A percentile compares a stretch with the other conserved stretches of the same genome.
Conservation (phyloP, 2,888 invertebrate species). For the Pandemis corylana region DNA sequence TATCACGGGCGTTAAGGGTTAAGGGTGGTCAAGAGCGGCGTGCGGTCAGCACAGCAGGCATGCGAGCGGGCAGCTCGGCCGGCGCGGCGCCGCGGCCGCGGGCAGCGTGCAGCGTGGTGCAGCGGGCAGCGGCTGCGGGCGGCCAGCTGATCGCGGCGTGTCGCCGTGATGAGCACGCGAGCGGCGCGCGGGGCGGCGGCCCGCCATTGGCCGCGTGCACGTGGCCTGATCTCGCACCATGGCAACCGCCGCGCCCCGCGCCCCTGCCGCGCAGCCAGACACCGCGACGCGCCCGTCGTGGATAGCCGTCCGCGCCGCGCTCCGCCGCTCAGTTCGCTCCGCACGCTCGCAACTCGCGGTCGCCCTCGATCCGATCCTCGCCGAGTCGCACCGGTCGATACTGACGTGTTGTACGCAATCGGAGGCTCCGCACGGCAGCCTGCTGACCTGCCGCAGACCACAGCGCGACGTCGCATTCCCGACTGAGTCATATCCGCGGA, state of each 20-base stretch:
- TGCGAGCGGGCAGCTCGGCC: too few species aligned
- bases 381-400: constrained; percentile 64
- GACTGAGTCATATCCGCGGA: constrained; percentile 12
- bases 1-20: too few species aligned
- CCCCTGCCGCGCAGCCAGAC: constrained; percentile 43
- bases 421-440: constrained; percentile 5
- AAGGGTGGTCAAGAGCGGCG: too few species aligned
- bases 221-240: constrained; percentile 92
- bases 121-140: not conserved
- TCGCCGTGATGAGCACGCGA: constrained; percentile 35
- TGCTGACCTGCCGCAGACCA: constrained; percentile 4
- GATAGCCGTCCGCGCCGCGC: constrained; percentile 47
- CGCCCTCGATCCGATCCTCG: not conserved
- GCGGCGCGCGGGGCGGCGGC: constrained; percentile 45
- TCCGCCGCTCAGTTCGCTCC: constrained; percentile 43
- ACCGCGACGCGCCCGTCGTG: constrained; percentile 58
- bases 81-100: constrained; percentile 12
- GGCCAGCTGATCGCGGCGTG: constrained; percentile 44
- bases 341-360: constrained; percentile 42
- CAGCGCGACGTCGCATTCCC: not conserved
- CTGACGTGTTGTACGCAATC: not conserved
- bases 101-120: constrained; percentile 37
- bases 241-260: constrained; percentile 72
- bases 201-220: constrained; percentile 87
- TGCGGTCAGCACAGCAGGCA: too few species aligned